Conservation (phyloP, 1,140 invertebrate genomes). For the Saccostrea echinata region DNA sequence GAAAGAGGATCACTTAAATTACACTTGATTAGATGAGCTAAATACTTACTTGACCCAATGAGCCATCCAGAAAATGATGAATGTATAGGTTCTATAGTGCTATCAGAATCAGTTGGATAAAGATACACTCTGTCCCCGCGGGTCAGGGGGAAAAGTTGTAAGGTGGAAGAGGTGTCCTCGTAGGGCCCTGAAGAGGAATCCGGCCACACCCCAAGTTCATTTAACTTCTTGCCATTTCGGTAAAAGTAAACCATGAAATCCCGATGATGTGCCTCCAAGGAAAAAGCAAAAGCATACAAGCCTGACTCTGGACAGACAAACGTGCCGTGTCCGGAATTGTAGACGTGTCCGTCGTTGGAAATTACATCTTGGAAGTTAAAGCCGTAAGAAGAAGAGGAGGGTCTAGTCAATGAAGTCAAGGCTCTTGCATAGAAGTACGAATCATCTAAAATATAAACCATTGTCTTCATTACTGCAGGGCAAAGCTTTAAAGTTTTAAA, state of each 20-base stretch:
- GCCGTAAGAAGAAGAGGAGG: background rate
- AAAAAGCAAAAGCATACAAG: background rate
- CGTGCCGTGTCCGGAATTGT: background rate
- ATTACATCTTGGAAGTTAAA: background rate
- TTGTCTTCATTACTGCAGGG: no score
- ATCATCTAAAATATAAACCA: background rate
- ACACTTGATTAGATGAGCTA: no score
- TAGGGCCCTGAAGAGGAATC: background rate
- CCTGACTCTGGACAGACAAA: background rate
- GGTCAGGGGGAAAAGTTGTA: background rate
- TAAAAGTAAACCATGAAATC: slow-evolving; percentile 1
- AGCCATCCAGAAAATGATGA: background rate
- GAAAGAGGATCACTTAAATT: no score
- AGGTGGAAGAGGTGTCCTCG: background rate
- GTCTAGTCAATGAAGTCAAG: background rate
- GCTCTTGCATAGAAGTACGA: background rate
- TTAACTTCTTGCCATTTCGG: background rate
- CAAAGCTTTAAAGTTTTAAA: no score
- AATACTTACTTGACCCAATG: background rate
- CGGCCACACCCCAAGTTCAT: background rate
- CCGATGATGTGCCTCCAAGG: background rate
- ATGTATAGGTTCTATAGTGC: background rate
- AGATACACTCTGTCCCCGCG: background rate
- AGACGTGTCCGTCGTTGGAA: background rate
- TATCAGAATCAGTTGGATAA: background rate